phyloP scores from a whole-genome alignment of 1,140 invertebrate genomes.

The Lepidurus couesii region DNA sequence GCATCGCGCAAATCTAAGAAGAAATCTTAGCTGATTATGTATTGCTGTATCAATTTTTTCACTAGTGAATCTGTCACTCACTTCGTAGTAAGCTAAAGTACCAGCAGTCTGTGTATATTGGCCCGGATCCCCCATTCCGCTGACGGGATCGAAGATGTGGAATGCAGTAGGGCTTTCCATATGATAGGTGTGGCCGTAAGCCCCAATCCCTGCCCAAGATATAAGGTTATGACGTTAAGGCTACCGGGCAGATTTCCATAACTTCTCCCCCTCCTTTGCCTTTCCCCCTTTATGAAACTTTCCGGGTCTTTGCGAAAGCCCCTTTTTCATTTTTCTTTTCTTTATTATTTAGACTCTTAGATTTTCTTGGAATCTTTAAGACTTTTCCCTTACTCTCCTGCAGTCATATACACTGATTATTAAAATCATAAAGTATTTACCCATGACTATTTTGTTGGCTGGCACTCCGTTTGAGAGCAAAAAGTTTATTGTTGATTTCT shows the following conservation, averaged over 20 bases:
- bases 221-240: neutral
- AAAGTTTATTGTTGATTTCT: neutral
- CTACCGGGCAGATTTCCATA: neutral
- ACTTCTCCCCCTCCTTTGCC: neutral
- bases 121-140: constrained; percentile 37
- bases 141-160: constrained; percentile 40
- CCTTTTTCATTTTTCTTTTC: neutral
- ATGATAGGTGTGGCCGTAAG: constrained; percentile 45
- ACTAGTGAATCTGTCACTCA: constrained; percentile 25
- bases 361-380: neutral
- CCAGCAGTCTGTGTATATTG: constrained; percentile 32
- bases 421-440: constrained; percentile 33
- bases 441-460: constrained; percentile 44
- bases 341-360: neutral
- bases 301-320: neutral
- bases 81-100: constrained; percentile 43
- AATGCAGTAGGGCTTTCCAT: constrained; percentile 39
- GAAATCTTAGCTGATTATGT: neutral
- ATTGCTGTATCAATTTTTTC: neutral
- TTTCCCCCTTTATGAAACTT: neutral
- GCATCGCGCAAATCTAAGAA: neutral
- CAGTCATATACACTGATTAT: neutral
- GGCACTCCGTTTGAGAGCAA: constrained; percentile 36
- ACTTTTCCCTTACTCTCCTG: neutral
- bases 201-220: constrained; percentile 38